phyloP scores from a whole-genome alignment of 2,888 invertebrate species.

The Mechanitis messenoides region DNA sequence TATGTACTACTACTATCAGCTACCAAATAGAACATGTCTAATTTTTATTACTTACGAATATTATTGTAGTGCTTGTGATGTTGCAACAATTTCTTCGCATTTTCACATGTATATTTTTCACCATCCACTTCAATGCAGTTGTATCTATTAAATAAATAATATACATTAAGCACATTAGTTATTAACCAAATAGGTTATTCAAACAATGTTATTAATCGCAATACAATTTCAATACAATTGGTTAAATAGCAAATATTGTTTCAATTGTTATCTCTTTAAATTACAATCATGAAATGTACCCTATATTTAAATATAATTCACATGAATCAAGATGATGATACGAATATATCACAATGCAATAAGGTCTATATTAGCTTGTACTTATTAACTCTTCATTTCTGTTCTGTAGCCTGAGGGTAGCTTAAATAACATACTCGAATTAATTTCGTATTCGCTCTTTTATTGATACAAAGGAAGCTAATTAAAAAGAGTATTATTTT shows the following conservation, averaged over 20 bases:
- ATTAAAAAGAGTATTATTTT: neutral
- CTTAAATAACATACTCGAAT: slow-evolving; percentile 53
- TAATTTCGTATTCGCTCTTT: slow-evolving; percentile 49
- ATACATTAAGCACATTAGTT: neutral
- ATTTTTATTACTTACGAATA: slow-evolving; percentile 17
- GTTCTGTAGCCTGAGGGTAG: slow-evolving; percentile 35
- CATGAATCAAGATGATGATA: slow-evolving; percentile 7
- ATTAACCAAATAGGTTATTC: neutral
- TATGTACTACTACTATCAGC: no score
- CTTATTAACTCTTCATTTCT: slow-evolving; percentile 9
- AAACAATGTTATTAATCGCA: neutral
- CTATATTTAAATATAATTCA: neutral
- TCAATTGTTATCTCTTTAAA: no score
- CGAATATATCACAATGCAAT: slow-evolving; percentile 11
- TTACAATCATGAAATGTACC: no score
- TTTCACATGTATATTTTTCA: slow-evolving; percentile 15
- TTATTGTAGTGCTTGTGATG: slow-evolving; percentile 8
- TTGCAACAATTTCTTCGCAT: slow-evolving; percentile 14
- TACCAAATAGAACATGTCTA: neutral
- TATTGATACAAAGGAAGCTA: slow-evolving; percentile 36
- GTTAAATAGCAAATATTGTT: neutral
- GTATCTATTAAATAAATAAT: slow-evolving; percentile 12
- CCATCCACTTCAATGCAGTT: slow-evolving; percentile 13
- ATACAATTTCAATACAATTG: neutral
- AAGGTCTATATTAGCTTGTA: slow-evolving; percentile 12